Percentiles rank a stretch among this genome's conserved stretches.
Evolutionary conservation across 2,888 invertebrate species (phyloP).

Genomic region (Apamea anceps): DNA sequence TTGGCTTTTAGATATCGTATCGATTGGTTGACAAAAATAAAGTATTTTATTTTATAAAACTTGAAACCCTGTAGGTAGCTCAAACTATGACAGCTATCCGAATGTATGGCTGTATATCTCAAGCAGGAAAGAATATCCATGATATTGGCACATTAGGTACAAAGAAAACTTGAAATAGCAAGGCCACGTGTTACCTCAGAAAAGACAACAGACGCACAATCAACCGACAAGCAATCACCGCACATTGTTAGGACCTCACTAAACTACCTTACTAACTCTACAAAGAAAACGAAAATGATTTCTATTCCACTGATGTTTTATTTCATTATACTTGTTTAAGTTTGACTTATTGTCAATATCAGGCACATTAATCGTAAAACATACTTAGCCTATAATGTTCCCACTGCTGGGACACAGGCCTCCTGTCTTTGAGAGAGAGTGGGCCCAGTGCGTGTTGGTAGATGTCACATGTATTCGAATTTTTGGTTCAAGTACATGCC

Average conservation of each 20-base stretch:
- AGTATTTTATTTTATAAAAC: neutral
- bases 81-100: neutral
- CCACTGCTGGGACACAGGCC: no score
- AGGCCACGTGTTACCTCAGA: conserved; percentile 34
- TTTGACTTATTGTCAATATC: conserved; percentile 29
- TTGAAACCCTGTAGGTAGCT: neutral
- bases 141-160: neutral
- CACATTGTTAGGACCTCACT: conserved; percentile 21
- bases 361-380: conserved; percentile 28
- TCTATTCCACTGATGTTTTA: conserved; percentile 25
- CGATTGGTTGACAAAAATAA: neutral
- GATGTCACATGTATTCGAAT: no score
- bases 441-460: no score
- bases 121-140: neutral
- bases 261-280: conserved; percentile 23
- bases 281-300: conserved; percentile 26
- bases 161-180: conserved; percentile 12
- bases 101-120: neutral
- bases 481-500: no score
- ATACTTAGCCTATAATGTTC: no score
- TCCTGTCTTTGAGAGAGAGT: no score
- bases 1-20: no score
- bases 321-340: conserved; percentile 35
- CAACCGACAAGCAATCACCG: conserved; percentile 39
- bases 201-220: conserved; percentile 39